These are phyloP conservation scores for Chymomyza procnemis DNA, from an alignment of 2,888 invertebrate species.

Conservation along the genomic window DNA sequence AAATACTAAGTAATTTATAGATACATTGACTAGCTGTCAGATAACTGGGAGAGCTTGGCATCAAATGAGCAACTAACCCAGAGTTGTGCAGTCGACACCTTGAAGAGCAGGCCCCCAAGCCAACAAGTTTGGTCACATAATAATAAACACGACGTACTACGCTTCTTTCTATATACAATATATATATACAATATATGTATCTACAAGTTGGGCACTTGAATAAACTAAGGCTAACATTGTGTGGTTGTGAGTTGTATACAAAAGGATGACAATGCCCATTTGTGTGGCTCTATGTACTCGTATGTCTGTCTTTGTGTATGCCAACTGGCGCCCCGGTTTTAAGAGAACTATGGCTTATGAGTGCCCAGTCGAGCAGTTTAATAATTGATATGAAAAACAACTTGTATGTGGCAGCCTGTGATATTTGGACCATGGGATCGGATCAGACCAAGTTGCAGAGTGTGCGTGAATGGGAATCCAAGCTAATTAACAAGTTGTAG, in stretches of 20 bases:
- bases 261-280: conserved; percentile 66
- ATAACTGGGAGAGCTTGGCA: conserved; percentile 32
- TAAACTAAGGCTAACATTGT: conserved; percentile 52
- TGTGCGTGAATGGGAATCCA: conserved; percentile 5
- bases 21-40: conserved; percentile 62
- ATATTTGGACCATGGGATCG: neutral
- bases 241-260: conserved; percentile 29
- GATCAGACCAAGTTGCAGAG: conserved; percentile 43
- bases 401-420: conserved; percentile 3
- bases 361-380: conserved; percentile 51
- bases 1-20: conserved; percentile 74
- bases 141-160: conserved; percentile 60
- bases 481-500: neutral
- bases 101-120: conserved; percentile 31
- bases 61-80: conserved; percentile 58
- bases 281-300: neutral
- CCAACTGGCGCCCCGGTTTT: conserved; percentile 1
- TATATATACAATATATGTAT: conserved; percentile 14
- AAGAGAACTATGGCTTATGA: conserved; percentile 19
- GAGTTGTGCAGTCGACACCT: conserved; percentile 67
- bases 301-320: neutral
- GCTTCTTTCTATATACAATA: neutral
- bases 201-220: conserved; percentile 69
- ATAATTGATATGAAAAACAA: conserved; percentile 72
- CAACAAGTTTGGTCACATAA: conserved; percentile 46